Conservation (phyloP, 2,888 invertebrate species). For the Hypolimnas misippus region DNA sequence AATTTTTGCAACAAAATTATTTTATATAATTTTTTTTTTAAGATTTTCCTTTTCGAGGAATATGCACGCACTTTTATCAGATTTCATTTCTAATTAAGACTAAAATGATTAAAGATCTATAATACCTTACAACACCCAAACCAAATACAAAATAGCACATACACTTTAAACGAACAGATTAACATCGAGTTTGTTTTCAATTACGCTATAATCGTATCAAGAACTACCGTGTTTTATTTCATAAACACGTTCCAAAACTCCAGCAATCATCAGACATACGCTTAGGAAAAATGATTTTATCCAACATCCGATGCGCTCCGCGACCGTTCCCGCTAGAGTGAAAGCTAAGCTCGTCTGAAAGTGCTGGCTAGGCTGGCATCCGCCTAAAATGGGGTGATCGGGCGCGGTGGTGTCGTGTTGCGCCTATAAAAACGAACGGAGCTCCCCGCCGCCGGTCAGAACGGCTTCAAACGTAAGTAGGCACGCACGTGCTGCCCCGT, state of each 20-base stretch:
- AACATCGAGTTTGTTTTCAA: constrained; percentile 12
- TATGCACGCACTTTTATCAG: no score
- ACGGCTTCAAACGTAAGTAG: constrained; percentile 98
- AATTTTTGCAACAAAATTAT: no score
- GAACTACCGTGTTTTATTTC: no score
- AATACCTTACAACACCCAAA: no score
- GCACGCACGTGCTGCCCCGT: constrained; percentile 64
- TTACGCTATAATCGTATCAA: constrained; percentile 18
- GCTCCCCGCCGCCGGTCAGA: constrained; percentile 93
- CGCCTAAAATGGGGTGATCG: constrained; percentile 84
- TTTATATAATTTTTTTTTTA: no score
- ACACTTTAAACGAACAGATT: neutral
- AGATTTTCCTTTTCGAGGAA: no score
- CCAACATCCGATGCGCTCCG: constrained; percentile 30
- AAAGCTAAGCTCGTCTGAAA: constrained; percentile 81
- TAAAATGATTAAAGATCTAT: no score
- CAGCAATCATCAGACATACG: neutral
- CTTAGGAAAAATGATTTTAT: constrained; percentile 4
- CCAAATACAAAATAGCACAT: no score
- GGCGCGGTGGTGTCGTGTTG: constrained; percentile 88
- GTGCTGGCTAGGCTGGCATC: constrained; percentile 72
- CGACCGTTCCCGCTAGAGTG: constrained; percentile 64
- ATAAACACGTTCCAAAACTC: constrained; percentile 29
- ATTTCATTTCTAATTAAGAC: no score
- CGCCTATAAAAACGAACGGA: constrained; percentile 90